phyloP scores from a whole-genome alignment of 2,113 vertebrate species.

The Melospiza melodia region DNA sequence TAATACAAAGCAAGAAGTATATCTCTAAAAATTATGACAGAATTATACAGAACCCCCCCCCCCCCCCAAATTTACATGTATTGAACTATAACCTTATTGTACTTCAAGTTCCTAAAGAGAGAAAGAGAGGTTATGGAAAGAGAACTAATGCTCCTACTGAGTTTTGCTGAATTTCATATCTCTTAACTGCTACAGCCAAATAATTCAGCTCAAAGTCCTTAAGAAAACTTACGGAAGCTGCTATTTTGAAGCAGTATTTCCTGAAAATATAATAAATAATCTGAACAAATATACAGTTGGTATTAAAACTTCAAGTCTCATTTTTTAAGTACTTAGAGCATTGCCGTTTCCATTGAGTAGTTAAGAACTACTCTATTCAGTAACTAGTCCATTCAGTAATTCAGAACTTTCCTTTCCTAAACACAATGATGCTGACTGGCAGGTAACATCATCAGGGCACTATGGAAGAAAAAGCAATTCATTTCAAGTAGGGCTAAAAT shows the following conservation, averaged over 20 bases:
- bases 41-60: background rate
- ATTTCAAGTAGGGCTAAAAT: background rate
- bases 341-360: background rate
- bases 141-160: accelerated
- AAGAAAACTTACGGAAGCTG: background rate
- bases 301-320: background rate
- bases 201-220: background rate
- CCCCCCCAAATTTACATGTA: background rate
- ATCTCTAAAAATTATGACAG: background rate
- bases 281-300: background rate
- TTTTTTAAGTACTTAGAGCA: background rate
- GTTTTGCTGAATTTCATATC: background rate
- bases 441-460: background rate
- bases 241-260: background rate
- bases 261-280: background rate
- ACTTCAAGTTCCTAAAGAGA: background rate
- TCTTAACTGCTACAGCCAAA: background rate
- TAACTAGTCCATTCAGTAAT: no score
- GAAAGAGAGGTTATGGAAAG: background rate
- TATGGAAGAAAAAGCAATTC: background rate
- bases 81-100: background rate
- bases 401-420: background rate
- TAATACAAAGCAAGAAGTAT: background rate
- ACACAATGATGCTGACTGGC: background rate
- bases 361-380: background rate